Base-by-base conservation (phyloP, 2,888 invertebrate genomes). In the Drosophila trichaetosa region DNA sequence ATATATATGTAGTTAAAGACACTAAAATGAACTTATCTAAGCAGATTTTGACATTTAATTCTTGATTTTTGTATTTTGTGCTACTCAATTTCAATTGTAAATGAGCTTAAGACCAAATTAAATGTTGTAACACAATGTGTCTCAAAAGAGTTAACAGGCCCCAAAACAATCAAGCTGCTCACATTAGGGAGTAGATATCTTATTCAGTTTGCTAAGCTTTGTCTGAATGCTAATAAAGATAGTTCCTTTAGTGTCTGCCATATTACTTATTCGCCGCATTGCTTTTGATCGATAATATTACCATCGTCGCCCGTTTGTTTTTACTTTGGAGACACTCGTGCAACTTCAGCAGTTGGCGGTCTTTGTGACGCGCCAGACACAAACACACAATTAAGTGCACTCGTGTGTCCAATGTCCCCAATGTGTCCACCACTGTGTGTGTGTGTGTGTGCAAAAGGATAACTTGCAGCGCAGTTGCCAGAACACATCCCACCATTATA, bases 371-470 rank as follows among this genome's bases (percentile, higher is more conserved):
- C 68, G 66, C 46, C 81, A 68, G 81, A 74, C 77, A 75, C 74
- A 79, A 79, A 71, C 80, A 69, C 80, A 69, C 73, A 83, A 83
- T 89, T 81, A 79, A 69, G 76, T 73, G 84, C 79, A 81, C 78
- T 83, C 74, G 72, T 74, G 70, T 69, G 82, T 72, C 67, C 73
- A 69, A 66, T 72, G 76, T 80, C 72, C 71, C 69, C 71, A 80
- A 80, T 74, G 54, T 58, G 31, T 62, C 52, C 69, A 60, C 57
- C 38, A n/a, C 27, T 38, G 56, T 69, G 42, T 61, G 13, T 16
- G 46, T 38, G 21, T 29, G 40, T 60, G 49, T 49, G 53, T 54
- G 40, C 53, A 69, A 69, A 42, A 60, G 73, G 59, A 87, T 61
- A 69, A 67, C 69, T 76, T 86, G 69, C 80, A 68, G 53, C 69